Evolutionary conservation across 1,140 invertebrate species (phyloP), one percentile per base, ranked within the genome.

Genomic region (Diabrotica virgifera): DNA sequence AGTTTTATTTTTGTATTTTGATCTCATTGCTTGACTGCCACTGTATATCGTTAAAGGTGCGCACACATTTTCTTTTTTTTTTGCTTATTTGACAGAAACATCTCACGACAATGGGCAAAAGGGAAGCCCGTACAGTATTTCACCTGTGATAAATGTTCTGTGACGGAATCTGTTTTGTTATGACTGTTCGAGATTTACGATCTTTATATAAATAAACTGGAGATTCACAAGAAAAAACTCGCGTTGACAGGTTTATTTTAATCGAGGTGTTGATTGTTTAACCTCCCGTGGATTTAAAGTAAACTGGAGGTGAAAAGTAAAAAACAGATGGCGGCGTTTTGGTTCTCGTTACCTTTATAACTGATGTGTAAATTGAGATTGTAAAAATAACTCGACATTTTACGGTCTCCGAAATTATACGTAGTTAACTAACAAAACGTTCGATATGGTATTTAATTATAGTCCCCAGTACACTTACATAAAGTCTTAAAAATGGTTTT

Each of bases 171-270:
- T 46, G 40, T 46, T 46, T 46, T 46, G 40, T 46, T 46, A 46
- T 46, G 40, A 46, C 40, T 46, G 40, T n/a, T 46, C 40, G n/a
- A 46, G 40, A 46, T 46, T 46, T 46, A 46, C 40, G 40, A 46
- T 46, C 40, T 46, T 46, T 46, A 46, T 46, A 46, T 46, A 46
- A 46, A 46, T 46, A 46, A 46, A 46, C 40, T 46, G 40, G 40
- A 46, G n/a, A 46, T 46, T n/a, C 5, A 46, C 8, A 46, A n/a
- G n/a, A 46, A 46, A 46, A 46, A 46, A 8, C n/a, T 46, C 6
- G 8, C n/a, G 40, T n/a, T 46, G 40, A 46, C 40, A 6, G 40
- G 40, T 46, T 46, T 46, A 46, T 46, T 46, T 46, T n/a, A 46
- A 46, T 46, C n/a, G 40, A 46, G 40, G 40, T 46, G 40, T 46